Base-by-base conservation (phyloP, 2,797 vertebrate species). In the Trematomus bernacchii region DNA sequence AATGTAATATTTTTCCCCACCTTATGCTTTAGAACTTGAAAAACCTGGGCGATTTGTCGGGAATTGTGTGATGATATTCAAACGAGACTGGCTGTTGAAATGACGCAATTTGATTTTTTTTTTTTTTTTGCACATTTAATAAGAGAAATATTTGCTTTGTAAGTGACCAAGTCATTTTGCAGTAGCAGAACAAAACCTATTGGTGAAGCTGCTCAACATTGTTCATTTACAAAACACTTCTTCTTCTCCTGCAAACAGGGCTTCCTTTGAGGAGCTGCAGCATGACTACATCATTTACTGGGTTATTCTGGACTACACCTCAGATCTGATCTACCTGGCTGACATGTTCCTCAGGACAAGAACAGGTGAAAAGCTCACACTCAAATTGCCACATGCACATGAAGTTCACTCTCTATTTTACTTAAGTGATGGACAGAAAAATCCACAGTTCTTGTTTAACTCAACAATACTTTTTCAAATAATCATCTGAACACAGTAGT, bases 241-340 rank as follows among this genome's bases (percentile, higher is more conserved):
- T 0, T 84, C 16, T 73, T 58, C 27, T 43, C 59, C 10, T 86
- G 10, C 71, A 61, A 86, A 76, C 90, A 99, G 98, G 92, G 97
- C 98, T 55, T 96, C 96, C 82, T 99, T 99, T 94, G 98, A 99
- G 84, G 98, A 99, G 83, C 94, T 99, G 69, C 98, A 99, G 78
- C 93, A 96, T 0, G 83, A 97, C 79, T 97, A 95, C 87, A 71
- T 98, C 59, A 19, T 54, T 10, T 92, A 88, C 18, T 99, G 98
- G 98, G 84, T 98, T 71, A 0, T 97, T 79, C 85, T 96, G 69
- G 98, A 99, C 92, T 99, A 96, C 16, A 2, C 90, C n/a, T 96
- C 96, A 10, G 98, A 99, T 76, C 0, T 95, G 5, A 80, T 99
- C 74, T 99, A 99, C 75, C 42, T 97, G 87, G 94, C 92, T 40